A percentile compares a stretch with the other conserved stretches of the same genome.
Conservation (phyloP, 2,113 vertebrate species). For the Rynchops niger region DNA sequence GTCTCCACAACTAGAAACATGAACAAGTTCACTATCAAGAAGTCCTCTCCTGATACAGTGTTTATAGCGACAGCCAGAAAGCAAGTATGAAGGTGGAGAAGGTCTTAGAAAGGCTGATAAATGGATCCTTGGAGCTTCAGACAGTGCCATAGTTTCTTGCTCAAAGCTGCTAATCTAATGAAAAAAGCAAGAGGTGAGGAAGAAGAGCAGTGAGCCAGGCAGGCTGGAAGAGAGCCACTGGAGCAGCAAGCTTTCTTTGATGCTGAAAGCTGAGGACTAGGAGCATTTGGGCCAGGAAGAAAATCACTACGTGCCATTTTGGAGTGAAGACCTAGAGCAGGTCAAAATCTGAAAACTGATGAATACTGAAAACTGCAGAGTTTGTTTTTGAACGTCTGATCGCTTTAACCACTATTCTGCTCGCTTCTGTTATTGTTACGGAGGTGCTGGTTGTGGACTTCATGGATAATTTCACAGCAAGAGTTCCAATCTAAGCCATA, state of each 20-base stretch:
- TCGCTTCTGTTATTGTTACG: background rate
- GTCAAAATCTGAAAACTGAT: background rate
- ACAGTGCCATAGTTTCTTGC: background rate
- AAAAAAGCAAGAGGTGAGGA: background rate
- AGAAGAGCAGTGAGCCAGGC: background rate
- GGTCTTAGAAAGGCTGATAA: background rate
- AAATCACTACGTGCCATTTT: background rate
- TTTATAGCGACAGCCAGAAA: background rate
- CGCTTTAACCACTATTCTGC: background rate
- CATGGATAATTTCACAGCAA: background rate
- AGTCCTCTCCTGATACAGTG: background rate
- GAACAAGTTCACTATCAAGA: background rate
- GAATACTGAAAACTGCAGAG: background rate
- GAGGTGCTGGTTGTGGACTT: background rate
- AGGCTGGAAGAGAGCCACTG: background rate
- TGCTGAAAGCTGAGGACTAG: background rate
- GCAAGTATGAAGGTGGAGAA: background rate
- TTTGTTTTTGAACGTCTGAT: constrained; percentile 16
- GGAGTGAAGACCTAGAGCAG: background rate
- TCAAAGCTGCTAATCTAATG: background rate
- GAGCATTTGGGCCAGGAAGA: background rate
- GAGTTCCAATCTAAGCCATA: constrained; percentile 22
- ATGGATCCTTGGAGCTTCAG: background rate
- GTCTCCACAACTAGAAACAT: background rate
- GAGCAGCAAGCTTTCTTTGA: background rate